These are phyloP conservation scores for Procambarus clarkii DNA, from an alignment of 1,140 invertebrate genomes.

Conservation along the genomic window DNA sequence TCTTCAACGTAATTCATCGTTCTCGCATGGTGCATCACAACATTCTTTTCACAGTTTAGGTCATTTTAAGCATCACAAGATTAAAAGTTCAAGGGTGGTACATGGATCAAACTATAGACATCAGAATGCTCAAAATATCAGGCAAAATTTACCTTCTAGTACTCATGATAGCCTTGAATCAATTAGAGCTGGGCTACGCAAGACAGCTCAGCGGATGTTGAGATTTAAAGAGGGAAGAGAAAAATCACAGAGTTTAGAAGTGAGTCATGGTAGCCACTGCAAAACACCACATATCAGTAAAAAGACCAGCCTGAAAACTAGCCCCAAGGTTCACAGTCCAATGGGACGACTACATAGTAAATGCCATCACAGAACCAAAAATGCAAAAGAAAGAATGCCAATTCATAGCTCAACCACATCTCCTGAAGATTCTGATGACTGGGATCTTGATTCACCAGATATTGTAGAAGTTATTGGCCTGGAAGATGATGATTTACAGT, in stretches of 20 bases:
- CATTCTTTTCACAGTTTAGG: not conserved
- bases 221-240: conserved; percentile 22
- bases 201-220: conserved; percentile 60
- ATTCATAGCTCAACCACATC: conserved; percentile 8
- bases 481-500: conserved; percentile 34
- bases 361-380: not conserved
- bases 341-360: conserved; percentile 31
- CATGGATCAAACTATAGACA: conserved; percentile 7
- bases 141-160: conserved; percentile 10
- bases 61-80: conserved; percentile 12
- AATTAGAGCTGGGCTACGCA: conserved; percentile 41
- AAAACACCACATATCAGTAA: not conserved
- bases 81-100: not conserved
- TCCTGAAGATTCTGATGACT: conserved; percentile 41
- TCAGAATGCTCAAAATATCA: not conserved
- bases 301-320: not conserved
- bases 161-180: conserved; percentile 49
- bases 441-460: conserved; percentile 61
- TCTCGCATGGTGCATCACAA: not conserved
- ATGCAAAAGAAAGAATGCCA: not conserved
- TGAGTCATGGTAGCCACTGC: not conserved
- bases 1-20: conserved; percentile 38
- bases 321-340: conserved; percentile 9
- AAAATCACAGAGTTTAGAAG: conserved; percentile 62
- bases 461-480: conserved; percentile 54